Percentiles rank a stretch among this genome's conserved stretches.
These are phyloP conservation scores for Formica exsecta DNA, from an alignment of 1,140 invertebrate species.

Conservation along the genomic window DNA sequence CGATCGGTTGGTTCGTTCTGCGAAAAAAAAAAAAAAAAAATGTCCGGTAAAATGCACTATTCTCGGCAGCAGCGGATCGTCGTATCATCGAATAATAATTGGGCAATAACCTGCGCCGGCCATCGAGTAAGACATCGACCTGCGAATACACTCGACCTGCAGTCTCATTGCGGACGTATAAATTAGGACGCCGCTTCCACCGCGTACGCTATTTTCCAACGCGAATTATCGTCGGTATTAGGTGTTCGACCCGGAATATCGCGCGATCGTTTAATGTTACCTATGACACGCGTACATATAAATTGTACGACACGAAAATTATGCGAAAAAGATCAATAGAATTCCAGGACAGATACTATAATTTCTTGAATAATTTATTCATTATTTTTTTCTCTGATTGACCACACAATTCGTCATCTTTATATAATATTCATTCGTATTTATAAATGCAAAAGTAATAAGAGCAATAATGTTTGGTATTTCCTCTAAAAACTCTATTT, in stretches of 20 bases:
- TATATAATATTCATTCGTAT: not conserved
- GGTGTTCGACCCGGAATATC: not conserved
- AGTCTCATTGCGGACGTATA: constrained; percentile 24
- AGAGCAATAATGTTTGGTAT: constrained; percentile 22
- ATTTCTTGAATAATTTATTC: not conserved
- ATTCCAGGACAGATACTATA: not conserved
- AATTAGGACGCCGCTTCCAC: constrained; percentile 35
- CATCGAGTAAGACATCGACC: not conserved
- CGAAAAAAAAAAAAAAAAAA: not conserved
- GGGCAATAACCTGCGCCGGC: constrained; percentile 59
- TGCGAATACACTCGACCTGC: constrained; percentile 4
- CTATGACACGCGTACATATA: too few species aligned
- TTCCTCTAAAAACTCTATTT: constrained; percentile 10
- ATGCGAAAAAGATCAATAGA: not conserved
- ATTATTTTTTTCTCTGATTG: not conserved
- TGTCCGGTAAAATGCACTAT: constrained; percentile 8
- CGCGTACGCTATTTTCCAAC: not conserved
- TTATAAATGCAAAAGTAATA: not conserved
- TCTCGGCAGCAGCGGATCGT: constrained; percentile 27
- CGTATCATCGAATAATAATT: constrained; percentile 68
- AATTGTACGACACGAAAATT: too few species aligned
- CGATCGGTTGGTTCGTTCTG: constrained; percentile 5
- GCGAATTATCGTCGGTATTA: not conserved
- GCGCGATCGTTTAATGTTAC: not conserved
- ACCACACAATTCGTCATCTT: not conserved